Percentiles rank a stretch among this genome's conserved stretches.
Evolutionary conservation across 2,888 invertebrate genomes (phyloP).

Genomic region (Anagyrus pseudococci): DNA sequence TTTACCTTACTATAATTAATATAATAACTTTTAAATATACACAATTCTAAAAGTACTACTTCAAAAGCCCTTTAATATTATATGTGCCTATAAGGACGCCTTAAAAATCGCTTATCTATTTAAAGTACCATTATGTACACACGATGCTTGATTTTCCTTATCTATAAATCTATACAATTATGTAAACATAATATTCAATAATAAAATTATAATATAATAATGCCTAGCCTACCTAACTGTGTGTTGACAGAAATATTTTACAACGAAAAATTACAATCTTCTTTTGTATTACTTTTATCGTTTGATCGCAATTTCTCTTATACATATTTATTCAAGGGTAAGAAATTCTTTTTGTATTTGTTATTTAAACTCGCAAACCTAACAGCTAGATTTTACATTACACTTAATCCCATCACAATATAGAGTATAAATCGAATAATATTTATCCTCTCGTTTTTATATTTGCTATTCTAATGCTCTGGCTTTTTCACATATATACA

Average conservation of each 20-base stretch:
- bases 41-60: conserved; percentile 44
- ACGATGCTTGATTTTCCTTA: conserved; percentile 52
- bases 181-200: conserved; percentile 58
- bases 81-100: conserved; percentile 49
- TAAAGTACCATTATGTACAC: conserved; percentile 55
- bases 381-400: conserved; percentile 53
- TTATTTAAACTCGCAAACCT: conserved; percentile 29
- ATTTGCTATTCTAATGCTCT: conserved; percentile 39
- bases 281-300: conserved; percentile 7
- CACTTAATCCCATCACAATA: conserved; percentile 53
- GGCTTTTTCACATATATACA: conserved; percentile 44
- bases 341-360: conserved; percentile 34
- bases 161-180: conserved; percentile 59
- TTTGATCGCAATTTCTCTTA: conserved; percentile 17
- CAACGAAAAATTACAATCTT: conserved; percentile 57
- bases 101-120: conserved; percentile 52
- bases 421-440: conserved; percentile 51
- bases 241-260: conserved; percentile 59
- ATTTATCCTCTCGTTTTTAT: conserved; percentile 42
- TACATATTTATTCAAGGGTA: conserved; percentile 31
- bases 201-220: conserved; percentile 60
- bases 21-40: conserved; percentile 38
- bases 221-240: conserved; percentile 56
- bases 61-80: conserved; percentile 56
- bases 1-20: conserved; percentile 37